These are phyloP conservation scores for Stictonetta naevosa DNA, from an alignment of 2,113 vertebrate genomes.

Conservation along the genomic window DNA sequence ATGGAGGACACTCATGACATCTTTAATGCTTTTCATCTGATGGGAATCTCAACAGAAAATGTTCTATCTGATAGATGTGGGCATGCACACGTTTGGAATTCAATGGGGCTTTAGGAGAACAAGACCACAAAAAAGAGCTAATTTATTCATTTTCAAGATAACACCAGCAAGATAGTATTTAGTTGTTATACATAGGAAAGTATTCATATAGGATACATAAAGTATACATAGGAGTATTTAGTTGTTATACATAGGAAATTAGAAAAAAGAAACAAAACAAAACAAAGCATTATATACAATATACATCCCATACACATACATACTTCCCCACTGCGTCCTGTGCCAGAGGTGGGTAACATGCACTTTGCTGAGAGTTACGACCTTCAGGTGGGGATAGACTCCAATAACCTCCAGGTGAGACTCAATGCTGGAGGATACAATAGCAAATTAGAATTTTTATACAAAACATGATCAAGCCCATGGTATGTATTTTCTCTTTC, in stretches of 20 bases:
- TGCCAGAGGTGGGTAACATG: background rate
- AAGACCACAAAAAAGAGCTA: background rate
- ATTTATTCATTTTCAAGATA: background rate
- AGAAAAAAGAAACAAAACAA: background rate
- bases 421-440: background rate
- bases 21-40: background rate
- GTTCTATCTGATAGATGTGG: background rate
- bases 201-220: too few relatives aligned
- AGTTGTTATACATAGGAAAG: background rate
- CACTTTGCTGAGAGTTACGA: background rate
- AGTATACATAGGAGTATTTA: too few relatives aligned
- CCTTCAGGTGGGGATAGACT: background rate
- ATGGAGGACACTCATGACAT: background rate
- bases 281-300: background rate
- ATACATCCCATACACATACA: background rate
- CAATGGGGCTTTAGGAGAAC: background rate
- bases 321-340: background rate
- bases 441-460: background rate
- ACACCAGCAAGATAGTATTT: background rate
- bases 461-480: background rate
- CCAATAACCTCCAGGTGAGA: background rate
- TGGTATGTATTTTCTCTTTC: background rate
- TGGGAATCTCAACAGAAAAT: background rate
- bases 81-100: background rate
- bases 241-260: background rate